Evolutionary conservation across 2,113 vertebrate genomes (phyloP), one percentile per base, ranked within the genome.

Genomic region (Arvicanthis niloticus): DNA sequence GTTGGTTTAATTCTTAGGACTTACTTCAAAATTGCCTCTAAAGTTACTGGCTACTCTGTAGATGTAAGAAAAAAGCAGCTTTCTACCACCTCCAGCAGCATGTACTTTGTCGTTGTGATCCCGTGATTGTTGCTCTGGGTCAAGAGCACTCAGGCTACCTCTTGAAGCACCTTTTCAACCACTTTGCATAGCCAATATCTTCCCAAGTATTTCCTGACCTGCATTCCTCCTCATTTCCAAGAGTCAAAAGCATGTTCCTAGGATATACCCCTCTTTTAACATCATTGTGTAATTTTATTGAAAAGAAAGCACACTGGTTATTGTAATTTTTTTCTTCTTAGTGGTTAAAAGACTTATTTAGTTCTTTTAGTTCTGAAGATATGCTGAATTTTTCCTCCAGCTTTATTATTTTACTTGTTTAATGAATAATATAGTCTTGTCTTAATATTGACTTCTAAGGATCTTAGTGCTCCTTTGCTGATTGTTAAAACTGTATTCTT

Each of bases 1-100:
- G 92, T 98, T 98, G 40, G 16, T 97, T 98, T 97, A 98, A 97
- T 97, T 97, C 72, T 94, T 97, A 97, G 92, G 91, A 95, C 29
- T 94, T 95, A 95, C 53, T 96, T n/a, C 42, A 97, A 93, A 98
- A 97, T 92, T 56, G 53, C 26, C 95, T 98, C 51, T 91, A 95
- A 97, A 97, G 37, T 67, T 96, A 72, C 87, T 95, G 96, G 89
- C 58, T 93, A 3, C 34, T 94, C 40, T 48, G 51, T 77, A 84
- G 78, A 80, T 82, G 16, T 60, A 84, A 53, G 60, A 78, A 77
- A 85, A 94, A n/a, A 4, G 0, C 13, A 91, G 21, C 4, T 98
- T 82, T 96, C 42, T 82, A 89, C 31, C 19, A 96, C 2, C 42
- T 97, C 84, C 82, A 97, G 95, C 56, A 98, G 95, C 13, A 94